phyloP scores from a whole-genome alignment of 1,140 invertebrate genomes.

The Bombus pyrosoma region DNA sequence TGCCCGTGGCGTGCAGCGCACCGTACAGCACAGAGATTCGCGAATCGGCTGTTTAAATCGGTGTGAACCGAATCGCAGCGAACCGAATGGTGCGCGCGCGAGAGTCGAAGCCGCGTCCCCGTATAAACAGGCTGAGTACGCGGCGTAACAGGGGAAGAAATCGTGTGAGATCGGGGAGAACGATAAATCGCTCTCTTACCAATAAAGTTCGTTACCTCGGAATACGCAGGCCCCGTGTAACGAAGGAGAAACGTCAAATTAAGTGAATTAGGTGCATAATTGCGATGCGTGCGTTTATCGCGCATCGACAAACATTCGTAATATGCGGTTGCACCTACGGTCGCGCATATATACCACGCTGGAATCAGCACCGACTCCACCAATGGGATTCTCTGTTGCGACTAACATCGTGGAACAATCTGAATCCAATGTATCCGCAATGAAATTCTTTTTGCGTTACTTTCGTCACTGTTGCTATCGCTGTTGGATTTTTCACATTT shows the following conservation, averaged over 20 bases:
- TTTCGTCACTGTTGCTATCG: too few relatives aligned
- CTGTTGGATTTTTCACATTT: too few relatives aligned
- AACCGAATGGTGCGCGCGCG: not conserved
- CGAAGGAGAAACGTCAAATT: conserved; percentile 69
- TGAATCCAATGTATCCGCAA: not conserved
- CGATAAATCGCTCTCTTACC: conserved; percentile 70
- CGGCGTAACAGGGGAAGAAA: conserved; percentile 54
- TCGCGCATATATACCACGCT: conserved; percentile 20
- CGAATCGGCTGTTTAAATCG: conserved; percentile 54
- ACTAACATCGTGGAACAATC: not conserved
- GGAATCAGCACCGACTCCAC: conserved; percentile 58
- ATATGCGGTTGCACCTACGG: conserved; percentile 55
- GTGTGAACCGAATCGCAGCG: conserved; percentile 41
- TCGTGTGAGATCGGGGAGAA: conserved; percentile 65
- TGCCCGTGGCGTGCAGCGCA: not conserved
- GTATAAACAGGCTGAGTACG: conserved; percentile 45
- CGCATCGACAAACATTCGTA: conserved; percentile 69
- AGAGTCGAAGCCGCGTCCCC: not conserved
- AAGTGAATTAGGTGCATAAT: conserved; percentile 72
- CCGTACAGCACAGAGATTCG: not conserved
- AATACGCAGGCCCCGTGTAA: conserved; percentile 68
- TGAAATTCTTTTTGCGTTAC: too few relatives aligned
- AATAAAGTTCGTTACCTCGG: conserved; percentile 70
- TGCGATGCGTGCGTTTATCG: conserved; percentile 69
- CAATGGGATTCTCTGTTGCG: not conserved